Conservation (phyloP, 2,797 vertebrate genomes). For the Scolopax bukidnonensis region DNA sequence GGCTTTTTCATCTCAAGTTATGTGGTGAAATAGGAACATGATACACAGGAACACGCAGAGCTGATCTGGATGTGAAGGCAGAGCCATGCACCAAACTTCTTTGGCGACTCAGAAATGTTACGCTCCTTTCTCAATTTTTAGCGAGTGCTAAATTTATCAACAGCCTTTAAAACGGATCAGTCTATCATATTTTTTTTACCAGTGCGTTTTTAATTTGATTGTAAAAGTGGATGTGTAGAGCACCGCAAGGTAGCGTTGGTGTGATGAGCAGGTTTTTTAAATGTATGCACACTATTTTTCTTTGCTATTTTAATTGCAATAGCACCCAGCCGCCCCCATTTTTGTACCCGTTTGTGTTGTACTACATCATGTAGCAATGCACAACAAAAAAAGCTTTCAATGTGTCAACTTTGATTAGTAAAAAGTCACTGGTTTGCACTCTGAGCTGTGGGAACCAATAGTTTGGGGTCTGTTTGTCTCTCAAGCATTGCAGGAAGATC, state of each 20-base stretch:
- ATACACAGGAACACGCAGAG: background rate
- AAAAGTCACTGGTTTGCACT: background rate
- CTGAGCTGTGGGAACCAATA: background rate
- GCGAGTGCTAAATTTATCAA: background rate
- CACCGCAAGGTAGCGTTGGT: background rate
- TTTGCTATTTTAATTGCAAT: background rate
- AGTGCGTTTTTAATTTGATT: background rate
- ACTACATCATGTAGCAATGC: background rate
- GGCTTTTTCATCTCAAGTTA: background rate
- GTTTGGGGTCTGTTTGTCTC: background rate
- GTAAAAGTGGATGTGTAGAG: background rate
- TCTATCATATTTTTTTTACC: background rate
- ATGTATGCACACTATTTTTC: background rate
- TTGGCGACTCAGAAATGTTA: background rate
- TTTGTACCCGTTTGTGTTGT: background rate
- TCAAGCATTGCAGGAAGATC: background rate
- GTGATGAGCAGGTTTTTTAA: background rate
- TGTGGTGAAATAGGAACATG: fast-evolving
- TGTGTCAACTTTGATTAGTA: background rate
- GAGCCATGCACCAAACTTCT: background rate
- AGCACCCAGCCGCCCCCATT: background rate
- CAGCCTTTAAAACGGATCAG: background rate
- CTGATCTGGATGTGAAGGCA: background rate
- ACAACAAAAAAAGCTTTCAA: background rate
- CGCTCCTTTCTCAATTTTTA: background rate